phyloP scores from a whole-genome alignment of 2,797 vertebrate genomes.

The Sternotherus odoratus region DNA sequence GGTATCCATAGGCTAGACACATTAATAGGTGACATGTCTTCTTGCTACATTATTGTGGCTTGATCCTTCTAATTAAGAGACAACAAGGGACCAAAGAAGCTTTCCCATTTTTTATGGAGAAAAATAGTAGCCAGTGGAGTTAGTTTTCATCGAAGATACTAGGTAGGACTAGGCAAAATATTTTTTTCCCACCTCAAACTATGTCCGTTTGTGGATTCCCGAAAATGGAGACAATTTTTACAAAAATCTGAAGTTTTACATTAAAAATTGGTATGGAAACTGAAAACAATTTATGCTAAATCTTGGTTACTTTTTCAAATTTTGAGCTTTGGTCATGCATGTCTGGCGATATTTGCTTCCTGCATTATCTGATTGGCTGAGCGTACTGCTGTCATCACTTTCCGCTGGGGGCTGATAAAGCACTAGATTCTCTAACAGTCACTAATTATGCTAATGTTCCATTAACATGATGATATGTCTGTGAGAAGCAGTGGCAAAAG shows the following conservation, averaged over 20 bases:
- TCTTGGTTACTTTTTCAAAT: neutral
- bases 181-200: neutral
- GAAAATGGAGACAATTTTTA: neutral
- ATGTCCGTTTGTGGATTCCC: rapidly evolving
- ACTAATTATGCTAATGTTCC: neutral
- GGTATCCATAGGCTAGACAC: conserved; percentile 1
- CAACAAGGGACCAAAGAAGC: rapidly evolving
- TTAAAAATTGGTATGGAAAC: conserved; percentile 20
- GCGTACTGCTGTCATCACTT: neutral
- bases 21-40: conserved; percentile 8
- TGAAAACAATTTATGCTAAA: neutral
- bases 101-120: neutral
- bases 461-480: neutral
- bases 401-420: neutral
- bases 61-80: too few relatives aligned
- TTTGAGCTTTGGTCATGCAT: neutral
- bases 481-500: neutral
- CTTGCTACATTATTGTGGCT: neutral
- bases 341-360: neutral
- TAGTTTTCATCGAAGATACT: neutral
- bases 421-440: neutral
- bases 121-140: neutral
- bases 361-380: neutral
- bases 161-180: neutral
- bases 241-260: neutral